Percentiles rank a stretch among this genome's conserved stretches.
phyloP scores from a whole-genome alignment of 2,113 vertebrate species.

The Zosterops pallidus region DNA sequence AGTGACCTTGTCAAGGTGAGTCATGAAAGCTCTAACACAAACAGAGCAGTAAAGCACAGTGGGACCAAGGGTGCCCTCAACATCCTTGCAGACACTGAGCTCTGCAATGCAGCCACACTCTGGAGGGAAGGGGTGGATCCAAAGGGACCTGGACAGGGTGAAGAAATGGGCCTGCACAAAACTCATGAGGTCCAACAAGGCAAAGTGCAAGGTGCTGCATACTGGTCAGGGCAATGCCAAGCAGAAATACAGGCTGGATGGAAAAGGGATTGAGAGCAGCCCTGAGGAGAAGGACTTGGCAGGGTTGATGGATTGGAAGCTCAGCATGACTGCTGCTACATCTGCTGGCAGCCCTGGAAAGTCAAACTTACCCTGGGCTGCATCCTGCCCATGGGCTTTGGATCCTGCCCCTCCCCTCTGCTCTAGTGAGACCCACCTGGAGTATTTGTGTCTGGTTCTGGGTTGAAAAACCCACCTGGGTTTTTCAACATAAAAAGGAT shows the following conservation, averaged over 20 bases:
- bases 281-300: background rate
- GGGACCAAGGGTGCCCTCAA: background rate
- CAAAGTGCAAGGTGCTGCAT: background rate
- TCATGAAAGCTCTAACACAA: background rate
- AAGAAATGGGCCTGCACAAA: background rate
- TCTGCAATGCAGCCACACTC: background rate
- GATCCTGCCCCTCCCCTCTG: background rate
- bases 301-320: background rate
- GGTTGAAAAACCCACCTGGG: too few relatives aligned
- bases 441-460: background rate
- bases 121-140: background rate
- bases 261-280: background rate
- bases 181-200: background rate
- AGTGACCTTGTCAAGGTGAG: background rate
- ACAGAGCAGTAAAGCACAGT: background rate
- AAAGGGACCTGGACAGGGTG: background rate
- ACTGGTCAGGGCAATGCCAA: background rate
- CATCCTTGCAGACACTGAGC: rapidly evolving
- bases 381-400: background rate
- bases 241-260: background rate
- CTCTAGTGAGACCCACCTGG: background rate
- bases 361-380: too few relatives aligned
- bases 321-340: background rate
- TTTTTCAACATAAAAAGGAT: background rate
- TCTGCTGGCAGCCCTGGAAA: background rate